Conservation (phyloP, 2,113 vertebrate genomes). For the Labeo rohita region DNA sequence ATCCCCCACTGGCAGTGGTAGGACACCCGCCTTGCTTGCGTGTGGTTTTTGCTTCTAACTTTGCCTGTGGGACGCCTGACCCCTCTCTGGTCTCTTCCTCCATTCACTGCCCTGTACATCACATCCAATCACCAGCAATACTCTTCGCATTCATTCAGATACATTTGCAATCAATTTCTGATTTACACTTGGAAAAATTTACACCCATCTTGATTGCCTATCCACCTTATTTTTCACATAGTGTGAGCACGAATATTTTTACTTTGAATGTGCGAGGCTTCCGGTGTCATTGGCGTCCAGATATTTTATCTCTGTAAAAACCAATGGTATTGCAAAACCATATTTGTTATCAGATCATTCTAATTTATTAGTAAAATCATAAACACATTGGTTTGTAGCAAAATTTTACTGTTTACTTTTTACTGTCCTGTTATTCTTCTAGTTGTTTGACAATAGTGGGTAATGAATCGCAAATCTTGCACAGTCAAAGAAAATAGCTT, state of each 20-base stretch:
- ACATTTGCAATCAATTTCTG: not conserved
- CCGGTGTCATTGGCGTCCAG: not conserved
- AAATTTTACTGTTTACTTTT: not conserved
- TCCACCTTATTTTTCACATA: slow-evolving; percentile 8
- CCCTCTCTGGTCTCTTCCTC: slow-evolving; percentile 45
- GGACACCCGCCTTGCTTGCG: slow-evolving; percentile 53
- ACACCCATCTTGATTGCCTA: not conserved
- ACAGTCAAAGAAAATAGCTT: not conserved
- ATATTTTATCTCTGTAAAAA: not conserved
- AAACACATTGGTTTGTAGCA: not conserved
- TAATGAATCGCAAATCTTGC: not conserved
- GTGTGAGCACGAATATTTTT: too few species aligned
- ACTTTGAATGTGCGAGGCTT: not conserved
- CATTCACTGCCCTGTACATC: slow-evolving; percentile 44
- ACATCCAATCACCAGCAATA: not conserved
- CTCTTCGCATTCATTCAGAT: not conserved
- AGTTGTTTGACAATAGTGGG: not conserved
- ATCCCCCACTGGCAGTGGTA: slow-evolving; percentile 62
- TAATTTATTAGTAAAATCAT: not conserved
- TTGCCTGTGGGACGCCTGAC: slow-evolving; percentile 28
- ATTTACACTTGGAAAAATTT: not conserved
- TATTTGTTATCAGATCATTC: not conserved
- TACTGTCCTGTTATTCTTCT: not conserved
- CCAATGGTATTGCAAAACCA: not conserved
- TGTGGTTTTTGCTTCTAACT: slow-evolving; percentile 66